phyloP scores from a whole-genome alignment of 1,140 invertebrate genomes.

The Neotoxoptera formosana region DNA sequence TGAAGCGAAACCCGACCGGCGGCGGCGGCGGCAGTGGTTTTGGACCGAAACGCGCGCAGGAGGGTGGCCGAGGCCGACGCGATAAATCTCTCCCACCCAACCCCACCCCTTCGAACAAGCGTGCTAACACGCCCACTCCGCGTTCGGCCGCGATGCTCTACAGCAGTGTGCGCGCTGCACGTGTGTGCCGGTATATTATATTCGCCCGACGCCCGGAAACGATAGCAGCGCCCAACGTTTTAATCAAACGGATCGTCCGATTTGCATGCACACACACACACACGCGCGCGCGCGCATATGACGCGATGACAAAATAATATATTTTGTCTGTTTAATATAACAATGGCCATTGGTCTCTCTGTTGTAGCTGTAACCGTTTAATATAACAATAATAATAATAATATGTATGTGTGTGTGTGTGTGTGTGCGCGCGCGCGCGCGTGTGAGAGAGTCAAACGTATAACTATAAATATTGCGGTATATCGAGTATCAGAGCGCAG shows the following conservation, averaged over 20 bases:
- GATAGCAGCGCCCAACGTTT: background rate
- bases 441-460: too few relatives aligned
- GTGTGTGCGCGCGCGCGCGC: too few relatives aligned
- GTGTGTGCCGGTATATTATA: background rate
- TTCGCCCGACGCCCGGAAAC: background rate
- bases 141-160: background rate
- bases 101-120: background rate
- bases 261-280: background rate
- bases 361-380: background rate
- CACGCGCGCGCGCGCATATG: too few relatives aligned
- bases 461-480: background rate
- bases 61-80: background rate
- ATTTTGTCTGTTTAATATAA: constrained; percentile 14
- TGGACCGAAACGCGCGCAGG: background rate
- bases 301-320: background rate
- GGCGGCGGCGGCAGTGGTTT: background rate
- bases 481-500: background rate
- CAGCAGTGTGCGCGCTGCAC: background rate
- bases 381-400: background rate
- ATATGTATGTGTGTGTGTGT: background rate
- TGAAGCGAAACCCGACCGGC: constrained; percentile 4
- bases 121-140: constrained; percentile 15
- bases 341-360: background rate
- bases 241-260: background rate
- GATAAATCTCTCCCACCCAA: constrained; percentile 36